A percentile compares a stretch with the other conserved stretches of the same genome.
These are phyloP conservation scores for Halisarca cf. caerulea DNA, from an alignment of 37 sponge, comb jelly and placozoan species.

Conservation along the genomic window DNA sequence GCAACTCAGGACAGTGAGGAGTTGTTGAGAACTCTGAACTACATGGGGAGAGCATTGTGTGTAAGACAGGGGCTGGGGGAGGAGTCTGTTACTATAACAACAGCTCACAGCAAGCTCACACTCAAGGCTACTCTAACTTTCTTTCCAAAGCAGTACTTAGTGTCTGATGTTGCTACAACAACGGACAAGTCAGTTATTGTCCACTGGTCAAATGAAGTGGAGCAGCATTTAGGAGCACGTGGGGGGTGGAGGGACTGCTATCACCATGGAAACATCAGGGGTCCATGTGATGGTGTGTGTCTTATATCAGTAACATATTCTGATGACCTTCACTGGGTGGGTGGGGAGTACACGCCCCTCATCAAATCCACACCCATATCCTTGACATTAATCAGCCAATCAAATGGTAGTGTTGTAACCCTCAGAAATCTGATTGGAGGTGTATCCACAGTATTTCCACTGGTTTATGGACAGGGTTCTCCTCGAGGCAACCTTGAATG, in stretches of 20 bases:
- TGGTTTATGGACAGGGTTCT: slow-evolving; percentile 16
- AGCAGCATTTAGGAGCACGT: background rate
- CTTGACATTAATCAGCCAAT: slow-evolving; percentile 15
- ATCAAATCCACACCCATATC: slow-evolving; percentile 22
- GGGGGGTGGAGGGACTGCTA: slow-evolving; percentile 2
- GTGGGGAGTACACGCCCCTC: slow-evolving; percentile 18
- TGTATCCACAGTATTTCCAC: slow-evolving; percentile 3
- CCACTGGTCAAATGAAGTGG: background rate
- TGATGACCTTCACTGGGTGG: slow-evolving; percentile 41
- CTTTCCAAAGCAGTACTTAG: background rate
- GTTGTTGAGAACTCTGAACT: background rate
- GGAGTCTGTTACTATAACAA: background rate
- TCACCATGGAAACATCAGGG: background rate
- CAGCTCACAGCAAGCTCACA: background rate
- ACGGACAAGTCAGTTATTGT: background rate
- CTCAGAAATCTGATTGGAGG: background rate
- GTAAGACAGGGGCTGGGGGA: slow-evolving; percentile 33
- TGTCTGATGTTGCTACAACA: background rate
- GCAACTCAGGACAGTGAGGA: background rate
- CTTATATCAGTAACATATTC: background rate
- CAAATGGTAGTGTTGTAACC: background rate
- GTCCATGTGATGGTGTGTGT: slow-evolving; percentile 1
- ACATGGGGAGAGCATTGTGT: slow-evolving; percentile 51
- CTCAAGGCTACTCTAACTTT: background rate
- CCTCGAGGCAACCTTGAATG: slow-evolving; percentile 25